Percentiles rank a stretch among this genome's conserved stretches.
Evolutionary conservation across 2,888 invertebrate species (phyloP).

Genomic region (Rhynchonema sp.): DNA sequence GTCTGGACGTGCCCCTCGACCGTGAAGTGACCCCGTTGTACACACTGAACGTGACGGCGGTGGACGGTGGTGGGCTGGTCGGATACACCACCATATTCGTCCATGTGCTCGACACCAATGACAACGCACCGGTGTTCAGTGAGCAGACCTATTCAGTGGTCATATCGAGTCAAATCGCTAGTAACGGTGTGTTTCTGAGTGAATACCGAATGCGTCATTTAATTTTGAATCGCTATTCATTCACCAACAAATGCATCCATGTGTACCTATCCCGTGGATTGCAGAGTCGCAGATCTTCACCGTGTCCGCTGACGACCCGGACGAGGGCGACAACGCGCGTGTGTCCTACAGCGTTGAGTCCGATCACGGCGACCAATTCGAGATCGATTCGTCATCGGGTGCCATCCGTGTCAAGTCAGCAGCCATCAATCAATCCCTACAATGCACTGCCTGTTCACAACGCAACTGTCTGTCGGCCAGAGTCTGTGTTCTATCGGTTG

Average conservation of each 20-base stretch:
- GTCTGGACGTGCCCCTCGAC: constrained; percentile 73
- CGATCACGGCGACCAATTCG: constrained; percentile 41
- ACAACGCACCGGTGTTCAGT: constrained; percentile 67
- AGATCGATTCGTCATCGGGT: constrained; percentile 63
- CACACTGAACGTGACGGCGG: constrained; percentile 64
- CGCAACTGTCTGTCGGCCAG: constrained; percentile 51
- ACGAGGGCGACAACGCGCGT: constrained; percentile 59
- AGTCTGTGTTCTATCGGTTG: not conserved
- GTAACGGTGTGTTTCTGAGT: too few species aligned
- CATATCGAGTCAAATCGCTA: constrained; percentile 12
- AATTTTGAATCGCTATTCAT: too few species aligned
- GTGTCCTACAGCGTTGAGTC: constrained; percentile 58
- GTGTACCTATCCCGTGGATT: constrained; percentile 7
- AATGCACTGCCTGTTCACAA: constrained; percentile 58
- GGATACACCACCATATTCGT: constrained; percentile 56
- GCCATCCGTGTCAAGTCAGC: constrained; percentile 38
- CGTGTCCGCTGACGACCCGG: constrained; percentile 64
- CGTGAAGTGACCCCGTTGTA: constrained; percentile 69
- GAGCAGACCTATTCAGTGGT: constrained; percentile 30
- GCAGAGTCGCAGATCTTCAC: constrained; percentile 68
- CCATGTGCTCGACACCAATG: constrained; percentile 56
- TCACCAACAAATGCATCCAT: too few species aligned
- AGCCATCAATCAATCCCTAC: not conserved
- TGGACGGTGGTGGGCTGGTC: constrained; percentile 62
- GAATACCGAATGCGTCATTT: too few species aligned